Conservation (phyloP, 1,140 invertebrate species). For the Akabosia matsudoensis region DNA sequence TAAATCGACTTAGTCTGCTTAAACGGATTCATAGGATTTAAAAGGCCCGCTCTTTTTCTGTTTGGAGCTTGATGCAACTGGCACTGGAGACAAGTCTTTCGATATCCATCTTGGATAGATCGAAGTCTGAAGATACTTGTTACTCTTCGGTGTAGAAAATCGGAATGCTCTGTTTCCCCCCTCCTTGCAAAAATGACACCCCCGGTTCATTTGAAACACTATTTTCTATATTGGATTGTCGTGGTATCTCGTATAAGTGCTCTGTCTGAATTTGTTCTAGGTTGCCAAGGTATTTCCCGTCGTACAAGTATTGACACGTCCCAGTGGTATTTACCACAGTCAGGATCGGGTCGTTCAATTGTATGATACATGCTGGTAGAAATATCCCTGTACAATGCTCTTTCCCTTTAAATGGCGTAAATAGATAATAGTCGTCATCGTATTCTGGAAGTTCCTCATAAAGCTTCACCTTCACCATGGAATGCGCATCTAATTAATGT, state of each 20-base stretch:
- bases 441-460: neutral
- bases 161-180: no score
- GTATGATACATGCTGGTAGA: neutral
- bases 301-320: neutral
- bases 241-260: neutral
- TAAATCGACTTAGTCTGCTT: neutral
- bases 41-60: neutral
- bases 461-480: no score
- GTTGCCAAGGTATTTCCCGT: neutral
- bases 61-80: neutral
- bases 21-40: slow-evolving; percentile 16
- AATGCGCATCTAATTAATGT: no score
- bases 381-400: neutral
- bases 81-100: neutral
- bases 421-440: neutral
- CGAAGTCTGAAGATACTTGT: neutral
- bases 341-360: neutral
- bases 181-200: no score
- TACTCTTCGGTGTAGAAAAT: no score
- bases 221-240: no score
- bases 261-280: neutral
- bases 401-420: neutral
- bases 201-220: no score
- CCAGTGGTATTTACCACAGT: neutral
- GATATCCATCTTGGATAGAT: neutral